Evolutionary conservation across 2,113 vertebrate genomes (phyloP).

Genomic region (Rhabdomys dilectus): DNA sequence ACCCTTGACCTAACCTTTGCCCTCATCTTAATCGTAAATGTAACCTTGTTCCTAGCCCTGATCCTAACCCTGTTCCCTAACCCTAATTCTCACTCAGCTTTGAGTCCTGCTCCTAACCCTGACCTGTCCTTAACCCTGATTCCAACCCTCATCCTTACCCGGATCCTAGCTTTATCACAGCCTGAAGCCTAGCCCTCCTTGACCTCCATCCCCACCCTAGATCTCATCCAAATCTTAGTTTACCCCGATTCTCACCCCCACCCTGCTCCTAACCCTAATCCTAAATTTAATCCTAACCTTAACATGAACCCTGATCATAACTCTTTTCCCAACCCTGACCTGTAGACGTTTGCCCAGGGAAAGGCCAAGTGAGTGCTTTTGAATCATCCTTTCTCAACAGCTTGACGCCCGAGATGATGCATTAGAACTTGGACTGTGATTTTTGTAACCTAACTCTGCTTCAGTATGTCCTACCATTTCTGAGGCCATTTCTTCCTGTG

Average conservation of each 20-base stretch:
- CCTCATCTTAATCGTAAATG: no score
- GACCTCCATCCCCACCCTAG: not conserved
- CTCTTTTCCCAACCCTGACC: not conserved
- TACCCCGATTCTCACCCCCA: not conserved
- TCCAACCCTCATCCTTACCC: no score
- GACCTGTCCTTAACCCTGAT: not conserved
- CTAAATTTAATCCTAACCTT: not conserved
- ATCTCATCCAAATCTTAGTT: not conserved
- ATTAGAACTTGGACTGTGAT: not conserved
- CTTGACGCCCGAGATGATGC: rapidly evolving
- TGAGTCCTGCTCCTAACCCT: not conserved
- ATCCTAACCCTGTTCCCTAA: no score
- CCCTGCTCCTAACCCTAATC: not conserved
- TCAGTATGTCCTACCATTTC: not conserved
- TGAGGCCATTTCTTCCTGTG: not conserved
- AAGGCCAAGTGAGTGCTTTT: not conserved
- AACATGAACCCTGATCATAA: not conserved
- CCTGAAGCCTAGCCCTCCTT: not conserved
- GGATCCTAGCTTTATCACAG: not conserved
- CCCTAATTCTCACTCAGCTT: not conserved
- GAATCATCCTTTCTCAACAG: not conserved
- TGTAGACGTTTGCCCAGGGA: rapidly evolving
- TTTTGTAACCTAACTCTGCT: not conserved
- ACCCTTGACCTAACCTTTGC: no score
- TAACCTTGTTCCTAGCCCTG: not conserved